Base-by-base conservation (phyloP, 2,888 invertebrate species). In the Drosophila rellima region DNA sequence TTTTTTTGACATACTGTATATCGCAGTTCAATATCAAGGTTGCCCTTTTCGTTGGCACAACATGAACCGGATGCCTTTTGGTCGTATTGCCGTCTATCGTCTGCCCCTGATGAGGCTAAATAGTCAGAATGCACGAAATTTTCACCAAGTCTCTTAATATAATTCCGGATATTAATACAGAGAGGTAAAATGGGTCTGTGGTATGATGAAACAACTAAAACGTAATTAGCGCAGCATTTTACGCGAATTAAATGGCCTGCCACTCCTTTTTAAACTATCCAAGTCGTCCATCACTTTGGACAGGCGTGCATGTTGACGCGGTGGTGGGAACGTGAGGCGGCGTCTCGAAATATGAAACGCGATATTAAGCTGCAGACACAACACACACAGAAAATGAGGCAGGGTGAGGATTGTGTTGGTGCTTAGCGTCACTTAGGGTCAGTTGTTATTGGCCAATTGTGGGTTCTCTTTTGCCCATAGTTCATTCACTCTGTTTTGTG, bases 41-140 rank as follows among this genome's bases (percentile, higher is more conserved):
- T 62, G 51, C 47, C 50, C 31, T 56, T 63, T 60, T 35, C 47
- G 56, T 57, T 67, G 48, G 15, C 66, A 35, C 51, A 56, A 42
- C 73, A 42, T 65, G 48, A 68, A 76, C 74, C 80, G 82, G 82
- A 87, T 75, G 84, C 70, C 55, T 60, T 71, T 69, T 59, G 66
- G 60, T 29, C 67, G 44, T 51, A 70, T 67, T 78, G 54, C 56
- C 61, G 69, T 57, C 74, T 78, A 56, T 42, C 56, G 68, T 56
- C 71, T 66, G 65, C 17, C 31, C 10, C 40, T n/a, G 31, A 39
- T 52, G 17, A 11, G 37, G 35, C 52, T 55, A 63, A 82, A 82
- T 78, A 51, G 68, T 65, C 70, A 56, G 70, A 79, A 72, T 68
- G 73, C 90, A 90, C 89, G 90, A 83, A 65, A 90, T 70, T 56